Conservation (phyloP, 2,113 vertebrate genomes). For the Ahaetulla prasina region DNA sequence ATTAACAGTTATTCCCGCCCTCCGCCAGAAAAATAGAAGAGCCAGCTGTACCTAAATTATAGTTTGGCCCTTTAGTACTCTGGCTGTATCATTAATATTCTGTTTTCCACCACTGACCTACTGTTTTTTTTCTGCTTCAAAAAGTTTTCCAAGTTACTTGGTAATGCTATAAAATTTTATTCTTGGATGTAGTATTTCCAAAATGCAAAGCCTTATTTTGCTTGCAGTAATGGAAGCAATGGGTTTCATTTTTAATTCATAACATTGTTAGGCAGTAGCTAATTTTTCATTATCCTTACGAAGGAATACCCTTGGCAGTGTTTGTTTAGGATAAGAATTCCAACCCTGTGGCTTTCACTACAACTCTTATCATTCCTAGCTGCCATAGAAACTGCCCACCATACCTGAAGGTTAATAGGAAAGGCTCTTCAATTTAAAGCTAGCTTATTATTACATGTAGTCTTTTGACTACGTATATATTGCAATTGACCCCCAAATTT, state of each 20-base stretch:
- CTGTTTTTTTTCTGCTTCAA: not conserved
- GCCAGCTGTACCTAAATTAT: not conserved
- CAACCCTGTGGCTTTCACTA: not conserved
- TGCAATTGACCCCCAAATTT: not conserved
- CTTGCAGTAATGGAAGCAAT: not conserved
- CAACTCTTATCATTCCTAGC: not conserved
- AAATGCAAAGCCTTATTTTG: not conserved
- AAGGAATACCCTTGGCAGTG: not conserved
- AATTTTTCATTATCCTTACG: not conserved
- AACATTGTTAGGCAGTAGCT: not conserved
- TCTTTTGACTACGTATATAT: not conserved
- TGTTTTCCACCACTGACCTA: not conserved
- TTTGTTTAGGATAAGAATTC: not conserved
- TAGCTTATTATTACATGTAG: not conserved
- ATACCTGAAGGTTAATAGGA: not conserved
- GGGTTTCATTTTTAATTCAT: not conserved
- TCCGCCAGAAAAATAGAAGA: not conserved
- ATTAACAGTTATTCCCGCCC: not conserved
- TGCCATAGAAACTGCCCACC: not conserved
- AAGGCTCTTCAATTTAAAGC: not conserved
- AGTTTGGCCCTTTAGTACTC: not conserved
- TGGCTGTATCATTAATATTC: not conserved
- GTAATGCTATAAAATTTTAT: not conserved
- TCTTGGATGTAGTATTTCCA: not conserved
- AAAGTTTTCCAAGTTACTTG: not conserved